These are phyloP conservation scores for Tortricodes alternella DNA, from an alignment of 2,888 invertebrate species.

Conservation along the genomic window DNA sequence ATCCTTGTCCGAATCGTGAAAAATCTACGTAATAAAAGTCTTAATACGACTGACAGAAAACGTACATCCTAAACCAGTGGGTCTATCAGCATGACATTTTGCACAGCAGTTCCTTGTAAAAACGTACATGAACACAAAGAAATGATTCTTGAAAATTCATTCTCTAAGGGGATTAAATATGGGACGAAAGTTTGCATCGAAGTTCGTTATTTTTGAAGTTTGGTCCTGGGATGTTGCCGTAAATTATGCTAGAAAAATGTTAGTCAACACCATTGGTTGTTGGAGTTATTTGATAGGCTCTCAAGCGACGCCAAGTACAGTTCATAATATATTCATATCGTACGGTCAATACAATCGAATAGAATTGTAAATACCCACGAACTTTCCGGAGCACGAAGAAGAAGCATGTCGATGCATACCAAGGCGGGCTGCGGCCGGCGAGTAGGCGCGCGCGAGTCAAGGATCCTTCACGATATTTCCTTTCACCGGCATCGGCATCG, in stretches of 20 bases:
- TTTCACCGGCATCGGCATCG: constrained; percentile 64
- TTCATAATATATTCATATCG: constrained; percentile 14
- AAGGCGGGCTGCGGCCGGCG: constrained; percentile 38
- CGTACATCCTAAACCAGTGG: too few relatives aligned
- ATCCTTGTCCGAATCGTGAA: background rate
- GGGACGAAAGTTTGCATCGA: too few relatives aligned
- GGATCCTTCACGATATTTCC: constrained; percentile 81
- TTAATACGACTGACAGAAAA: too few relatives aligned
- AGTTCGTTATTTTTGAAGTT: too few relatives aligned
- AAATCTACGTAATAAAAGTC: too few relatives aligned
- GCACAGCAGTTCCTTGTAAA: too few relatives aligned
- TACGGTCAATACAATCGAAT: constrained; percentile 8
- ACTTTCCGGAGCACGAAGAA: constrained; percentile 35
- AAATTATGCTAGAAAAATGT: background rate
- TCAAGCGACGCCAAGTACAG: background rate
- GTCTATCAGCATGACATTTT: too few relatives aligned
- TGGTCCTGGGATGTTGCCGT: too few relatives aligned
- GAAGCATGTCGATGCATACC: constrained; percentile 38
- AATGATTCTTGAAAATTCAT: too few relatives aligned
- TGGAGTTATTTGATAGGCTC: constrained; percentile 6
- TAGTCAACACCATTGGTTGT: constrained; percentile 4
- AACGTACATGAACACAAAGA: too few relatives aligned
- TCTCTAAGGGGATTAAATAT: too few relatives aligned
- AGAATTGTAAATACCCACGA: constrained; percentile 7
- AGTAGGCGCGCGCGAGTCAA: constrained; percentile 76